Percentiles rank a stretch among this genome's conserved stretches.
Conservation (phyloP, 1,140 invertebrate genomes). For the Pogonus chalceus region DNA sequence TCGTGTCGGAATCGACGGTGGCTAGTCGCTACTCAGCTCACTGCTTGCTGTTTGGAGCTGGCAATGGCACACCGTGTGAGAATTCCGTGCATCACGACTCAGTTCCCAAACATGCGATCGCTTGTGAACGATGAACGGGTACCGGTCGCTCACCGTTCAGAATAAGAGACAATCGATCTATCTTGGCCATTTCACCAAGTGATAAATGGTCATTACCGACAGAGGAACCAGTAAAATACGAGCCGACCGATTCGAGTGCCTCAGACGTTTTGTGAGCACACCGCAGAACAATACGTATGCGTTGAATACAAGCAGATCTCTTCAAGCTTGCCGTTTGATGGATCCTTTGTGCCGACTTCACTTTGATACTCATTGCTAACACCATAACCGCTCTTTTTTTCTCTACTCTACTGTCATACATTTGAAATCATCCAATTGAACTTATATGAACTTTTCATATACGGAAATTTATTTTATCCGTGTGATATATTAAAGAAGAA, state of each 20-base stretch:
- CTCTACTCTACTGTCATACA: background rate
- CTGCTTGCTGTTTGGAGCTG: no score
- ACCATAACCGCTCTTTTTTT: background rate
- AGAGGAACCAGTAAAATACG: slow-evolving; percentile 17
- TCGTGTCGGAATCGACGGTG: no score
- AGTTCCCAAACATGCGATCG: slow-evolving; percentile 2
- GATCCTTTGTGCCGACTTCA: background rate
- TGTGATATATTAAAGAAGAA: no score
- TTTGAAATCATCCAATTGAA: slow-evolving; percentile 1
- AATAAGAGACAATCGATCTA: slow-evolving; percentile 28
- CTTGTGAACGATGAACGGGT: slow-evolving; percentile 1
- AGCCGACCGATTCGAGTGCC: slow-evolving; percentile 1
- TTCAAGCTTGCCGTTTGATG: background rate
- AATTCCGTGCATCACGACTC: background rate
- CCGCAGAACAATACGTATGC: slow-evolving; percentile 1
- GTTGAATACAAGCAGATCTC: slow-evolving; percentile 1
- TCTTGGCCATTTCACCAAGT: slow-evolving; percentile 22
- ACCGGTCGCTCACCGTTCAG: slow-evolving; percentile 20
- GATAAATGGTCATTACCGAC: slow-evolving; percentile 27
- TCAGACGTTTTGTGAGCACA: background rate
- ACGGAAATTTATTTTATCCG: no score
- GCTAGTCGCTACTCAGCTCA: no score
- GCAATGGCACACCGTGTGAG: background rate
- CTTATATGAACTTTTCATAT: no score
- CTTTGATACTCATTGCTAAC: background rate